Conservation (phyloP, 2,888 invertebrate genomes). For the Phalera bucephala region DNA sequence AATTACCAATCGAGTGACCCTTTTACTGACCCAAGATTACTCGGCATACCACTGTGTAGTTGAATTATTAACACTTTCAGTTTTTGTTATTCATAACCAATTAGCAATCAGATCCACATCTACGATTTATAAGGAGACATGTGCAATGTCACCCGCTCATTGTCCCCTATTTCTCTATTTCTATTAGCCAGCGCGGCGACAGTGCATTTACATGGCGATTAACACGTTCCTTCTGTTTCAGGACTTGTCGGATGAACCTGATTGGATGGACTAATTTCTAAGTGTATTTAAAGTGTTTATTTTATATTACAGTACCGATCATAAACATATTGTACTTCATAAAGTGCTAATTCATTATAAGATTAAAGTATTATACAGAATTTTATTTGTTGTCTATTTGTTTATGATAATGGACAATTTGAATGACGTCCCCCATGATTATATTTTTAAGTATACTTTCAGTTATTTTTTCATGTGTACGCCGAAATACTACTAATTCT, state of each 20-base stretch:
- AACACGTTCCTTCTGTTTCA: conserved; percentile 35
- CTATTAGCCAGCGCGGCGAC: neutral
- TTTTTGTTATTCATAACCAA: no score
- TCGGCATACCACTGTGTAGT: no score
- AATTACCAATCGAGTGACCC: no score
- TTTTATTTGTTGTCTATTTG: conserved; percentile 35
- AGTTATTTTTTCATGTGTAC: no score
- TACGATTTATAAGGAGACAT: no score
- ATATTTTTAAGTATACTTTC: no score
- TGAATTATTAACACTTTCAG: no score
- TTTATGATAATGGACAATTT: conserved; percentile 9
- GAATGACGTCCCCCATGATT: no score
- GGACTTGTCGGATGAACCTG: conserved; percentile 75
- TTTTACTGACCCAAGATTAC: no score
- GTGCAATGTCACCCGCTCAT: neutral
- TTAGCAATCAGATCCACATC: no score
- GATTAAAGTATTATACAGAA: conserved; percentile 68
- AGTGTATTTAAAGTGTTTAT: conserved; percentile 55
- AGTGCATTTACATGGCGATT: neutral
- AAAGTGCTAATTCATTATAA: conserved; percentile 67
- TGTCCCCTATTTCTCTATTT: no score
- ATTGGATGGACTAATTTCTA: conserved; percentile 53
- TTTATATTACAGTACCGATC: conserved; percentile 36
- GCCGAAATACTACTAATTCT: no score
- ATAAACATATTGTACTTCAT: conserved; percentile 59